Evolutionary conservation across 2,888 invertebrate genomes (phyloP), one percentile per base, ranked within the genome.

Genomic region (Eristalis intricaria): DNA sequence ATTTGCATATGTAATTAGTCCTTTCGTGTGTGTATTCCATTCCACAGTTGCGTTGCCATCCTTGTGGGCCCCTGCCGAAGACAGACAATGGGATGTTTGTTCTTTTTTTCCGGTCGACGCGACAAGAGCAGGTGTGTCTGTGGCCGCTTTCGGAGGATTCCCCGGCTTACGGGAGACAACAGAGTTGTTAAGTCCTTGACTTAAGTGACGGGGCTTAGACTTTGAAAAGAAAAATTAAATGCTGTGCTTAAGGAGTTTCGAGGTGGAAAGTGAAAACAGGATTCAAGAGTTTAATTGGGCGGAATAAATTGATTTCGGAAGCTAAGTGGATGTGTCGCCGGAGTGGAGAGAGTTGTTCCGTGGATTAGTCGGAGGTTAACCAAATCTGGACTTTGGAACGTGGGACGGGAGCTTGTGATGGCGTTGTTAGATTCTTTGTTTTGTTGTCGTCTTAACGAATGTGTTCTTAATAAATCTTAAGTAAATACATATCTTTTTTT

Each of bases 1-100:
- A 89, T 89, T 89, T 89, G 84, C 89, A 89, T 89, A 88, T 84
- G 88, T 89, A 89, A 89, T 89, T 89, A 89, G 82, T 82, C 81
- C 81, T 68, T 84, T 81, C 81, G 80, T 80, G 65, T 78, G 71
- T 65, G 69, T 8, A 58, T 69, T 74, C 78, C 11, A 2, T 69
- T 74, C 78, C 11, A 2, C 23, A 8, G 13, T 26, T 26, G 26
- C 26, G 26, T 26, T 26, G 26, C 26, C 3, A 26, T 26, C 26
- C 26, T 26, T 26, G 2, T 26, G 26, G 26, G 26, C 11, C 38
- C n/a, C 26, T 38, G 29, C 38, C 43, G 10, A 0, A 19, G 65
- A 66, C 74, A 76, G 66, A 76, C 84, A 81, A 61, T 75, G 23
- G 65, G 35, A 29, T 11, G 61, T 69, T 63, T 64, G 26, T 66